Conservation (phyloP, 2,797 vertebrate genomes). For the Sebastes trivittatus region DNA sequence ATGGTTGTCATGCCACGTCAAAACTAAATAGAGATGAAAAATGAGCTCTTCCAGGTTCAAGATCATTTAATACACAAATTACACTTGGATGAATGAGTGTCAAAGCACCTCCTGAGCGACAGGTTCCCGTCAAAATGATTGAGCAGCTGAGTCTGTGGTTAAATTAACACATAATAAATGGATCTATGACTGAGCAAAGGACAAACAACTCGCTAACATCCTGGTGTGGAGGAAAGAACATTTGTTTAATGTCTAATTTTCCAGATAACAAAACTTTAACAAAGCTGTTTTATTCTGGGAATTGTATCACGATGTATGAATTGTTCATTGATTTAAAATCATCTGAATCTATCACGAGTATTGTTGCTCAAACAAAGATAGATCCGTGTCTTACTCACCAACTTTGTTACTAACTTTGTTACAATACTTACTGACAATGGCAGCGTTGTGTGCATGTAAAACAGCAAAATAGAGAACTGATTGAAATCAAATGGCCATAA, state of each 20-base stretch:
- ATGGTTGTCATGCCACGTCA: conserved; percentile 34
- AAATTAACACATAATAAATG: conserved; percentile 49
- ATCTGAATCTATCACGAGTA: background rate
- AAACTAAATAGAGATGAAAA: conserved; percentile 58
- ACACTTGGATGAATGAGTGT: conserved; percentile 38
- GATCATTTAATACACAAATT: conserved; percentile 38
- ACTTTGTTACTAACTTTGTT: too few species aligned
- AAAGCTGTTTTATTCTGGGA: background rate
- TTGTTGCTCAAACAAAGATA: background rate
- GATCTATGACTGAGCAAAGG: conserved; percentile 28
- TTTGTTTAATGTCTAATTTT: background rate
- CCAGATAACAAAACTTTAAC: background rate
- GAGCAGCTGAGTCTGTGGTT: conserved; percentile 46
- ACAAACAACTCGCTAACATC: conserved; percentile 22
- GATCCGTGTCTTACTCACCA: background rate
- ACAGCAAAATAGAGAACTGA: background rate
- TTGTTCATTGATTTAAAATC: rapidly evolving
- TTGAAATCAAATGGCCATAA: background rate
- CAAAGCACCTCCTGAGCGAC: conserved; percentile 38
- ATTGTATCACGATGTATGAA: background rate
- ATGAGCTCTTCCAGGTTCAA: conserved; percentile 41
- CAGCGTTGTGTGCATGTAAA: background rate
- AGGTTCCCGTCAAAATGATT: conserved; percentile 54
- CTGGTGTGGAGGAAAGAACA: conserved; percentile 2
- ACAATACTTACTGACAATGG: background rate